These are phyloP conservation scores for Poicephalus gulielmi DNA, from an alignment of 2,113 vertebrate genomes.

Conservation along the genomic window DNA sequence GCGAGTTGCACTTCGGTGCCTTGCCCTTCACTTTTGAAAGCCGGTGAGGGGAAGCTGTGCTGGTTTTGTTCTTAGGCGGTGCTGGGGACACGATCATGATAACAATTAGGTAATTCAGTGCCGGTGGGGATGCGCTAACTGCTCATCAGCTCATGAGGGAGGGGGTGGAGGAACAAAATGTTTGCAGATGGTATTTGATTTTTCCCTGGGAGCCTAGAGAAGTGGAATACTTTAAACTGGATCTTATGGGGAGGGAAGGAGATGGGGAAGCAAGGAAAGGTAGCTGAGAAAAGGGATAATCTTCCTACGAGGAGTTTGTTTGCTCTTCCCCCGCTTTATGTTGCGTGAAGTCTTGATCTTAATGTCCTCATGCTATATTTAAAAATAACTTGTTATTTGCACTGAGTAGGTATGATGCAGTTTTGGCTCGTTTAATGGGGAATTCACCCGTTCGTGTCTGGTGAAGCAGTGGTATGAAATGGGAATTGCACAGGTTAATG, in stretches of 20 bases:
- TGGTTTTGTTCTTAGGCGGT: not conserved
- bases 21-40: not conserved
- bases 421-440: slow-evolving; percentile 11
- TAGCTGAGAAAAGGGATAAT: not conserved
- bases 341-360: not conserved
- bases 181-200: slow-evolving; percentile 4
- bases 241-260: not conserved
- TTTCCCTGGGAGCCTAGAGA: not conserved
- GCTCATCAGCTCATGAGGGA: not conserved
- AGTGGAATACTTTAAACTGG: slow-evolving; percentile 33
- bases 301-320: not conserved
- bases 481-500: slow-evolving; percentile 27
- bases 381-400: not conserved
- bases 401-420: not conserved
- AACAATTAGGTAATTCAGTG: slow-evolving; percentile 42
- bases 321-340: not conserved
- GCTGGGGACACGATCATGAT: not conserved
- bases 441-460: not conserved
- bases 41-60: not conserved
- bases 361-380: not conserved
- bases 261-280: not conserved
- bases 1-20: not conserved
- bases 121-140: slow-evolving; percentile 8
- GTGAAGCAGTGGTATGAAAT: not conserved
- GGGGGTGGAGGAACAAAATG: not conserved